Percentiles rank a stretch among this genome's conserved stretches.
Conservation (phyloP, 2,797 vertebrate genomes). For the Tokudaia tokunoshimensis region DNA sequence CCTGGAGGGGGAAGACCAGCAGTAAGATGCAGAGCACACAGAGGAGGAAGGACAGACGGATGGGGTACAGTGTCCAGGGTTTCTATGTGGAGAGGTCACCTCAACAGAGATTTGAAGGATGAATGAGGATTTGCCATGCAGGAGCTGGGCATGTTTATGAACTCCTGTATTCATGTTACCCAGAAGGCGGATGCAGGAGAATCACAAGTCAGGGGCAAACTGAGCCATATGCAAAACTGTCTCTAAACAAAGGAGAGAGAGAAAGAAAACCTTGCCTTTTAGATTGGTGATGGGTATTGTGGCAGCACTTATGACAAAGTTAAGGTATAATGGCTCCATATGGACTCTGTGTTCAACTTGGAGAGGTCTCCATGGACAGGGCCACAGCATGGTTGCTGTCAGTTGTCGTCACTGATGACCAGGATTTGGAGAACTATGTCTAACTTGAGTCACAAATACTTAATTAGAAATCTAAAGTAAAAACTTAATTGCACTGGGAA, state of each 20-base stretch:
- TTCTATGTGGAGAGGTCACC: not conserved
- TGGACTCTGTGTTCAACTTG: not conserved
- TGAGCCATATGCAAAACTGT: not conserved
- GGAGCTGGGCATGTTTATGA: not conserved
- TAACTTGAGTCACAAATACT: constrained; percentile 37
- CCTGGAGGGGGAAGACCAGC: not conserved
- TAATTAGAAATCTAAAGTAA: constrained; percentile 29
- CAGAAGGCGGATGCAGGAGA: not conserved
- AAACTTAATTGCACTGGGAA: constrained; percentile 20
- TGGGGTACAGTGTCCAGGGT: not conserved
- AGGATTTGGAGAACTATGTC: not conserved
- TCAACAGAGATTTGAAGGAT: not conserved
- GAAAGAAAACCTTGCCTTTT: not conserved
- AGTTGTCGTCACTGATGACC: not conserved
- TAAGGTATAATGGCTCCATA: not conserved
- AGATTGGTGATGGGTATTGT: not conserved
- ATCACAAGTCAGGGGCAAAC: not conserved
- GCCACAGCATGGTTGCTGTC: not conserved
- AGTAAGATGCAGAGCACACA: not conserved
- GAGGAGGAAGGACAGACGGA: not conserved
- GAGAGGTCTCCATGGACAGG: too few relatives aligned
- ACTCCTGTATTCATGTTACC: not conserved
- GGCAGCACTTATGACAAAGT: not conserved
- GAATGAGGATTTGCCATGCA: not conserved
- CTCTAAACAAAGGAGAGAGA: not conserved